phyloP scores from a whole-genome alignment of 2,797 vertebrate genomes.

The Bradypodion pumilum region DNA sequence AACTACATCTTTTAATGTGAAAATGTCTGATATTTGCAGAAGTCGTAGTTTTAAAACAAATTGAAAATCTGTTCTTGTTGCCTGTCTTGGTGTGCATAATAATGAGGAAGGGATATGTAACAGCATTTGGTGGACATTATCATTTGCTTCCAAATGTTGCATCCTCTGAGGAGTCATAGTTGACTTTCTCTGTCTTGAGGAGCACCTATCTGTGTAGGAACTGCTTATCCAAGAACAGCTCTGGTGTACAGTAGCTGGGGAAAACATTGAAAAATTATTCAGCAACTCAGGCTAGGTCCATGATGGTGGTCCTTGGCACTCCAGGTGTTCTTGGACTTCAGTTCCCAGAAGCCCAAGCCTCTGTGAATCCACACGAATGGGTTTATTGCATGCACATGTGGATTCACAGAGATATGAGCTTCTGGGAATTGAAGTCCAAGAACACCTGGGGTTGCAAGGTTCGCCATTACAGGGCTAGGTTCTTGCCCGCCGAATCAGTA shows the following conservation, averaged over 20 bases:
- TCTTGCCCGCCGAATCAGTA: not conserved
- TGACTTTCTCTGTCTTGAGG: slow-evolving; percentile 22
- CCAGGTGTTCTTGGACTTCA: no score
- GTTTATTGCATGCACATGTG: no score
- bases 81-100: slow-evolving; percentile 37
- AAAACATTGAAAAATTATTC: not conserved
- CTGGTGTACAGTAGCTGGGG: no score
- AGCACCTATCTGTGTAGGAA: not conserved
- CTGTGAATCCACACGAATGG: no score
- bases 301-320: no score
- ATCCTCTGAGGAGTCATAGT: slow-evolving; percentile 46
- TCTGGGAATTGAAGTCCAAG: no score
- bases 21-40: not conserved
- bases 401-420: no score
- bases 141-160: slow-evolving; percentile 59
- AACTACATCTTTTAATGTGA: slow-evolving; percentile 14
- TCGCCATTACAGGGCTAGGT: no score
- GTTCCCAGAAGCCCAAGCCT: no score
- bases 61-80: slow-evolving; percentile 26
- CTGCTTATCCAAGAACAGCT: not conserved
- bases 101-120: slow-evolving; percentile 53
- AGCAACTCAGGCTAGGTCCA: no score
- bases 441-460: no score
- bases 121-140: slow-evolving; percentile 55
- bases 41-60: slow-evolving; percentile 36